Evolutionary conservation across 2,113 vertebrate species (phyloP), one percentile per base, ranked within the genome.

Genomic region (Cinclus mexicanus): DNA sequence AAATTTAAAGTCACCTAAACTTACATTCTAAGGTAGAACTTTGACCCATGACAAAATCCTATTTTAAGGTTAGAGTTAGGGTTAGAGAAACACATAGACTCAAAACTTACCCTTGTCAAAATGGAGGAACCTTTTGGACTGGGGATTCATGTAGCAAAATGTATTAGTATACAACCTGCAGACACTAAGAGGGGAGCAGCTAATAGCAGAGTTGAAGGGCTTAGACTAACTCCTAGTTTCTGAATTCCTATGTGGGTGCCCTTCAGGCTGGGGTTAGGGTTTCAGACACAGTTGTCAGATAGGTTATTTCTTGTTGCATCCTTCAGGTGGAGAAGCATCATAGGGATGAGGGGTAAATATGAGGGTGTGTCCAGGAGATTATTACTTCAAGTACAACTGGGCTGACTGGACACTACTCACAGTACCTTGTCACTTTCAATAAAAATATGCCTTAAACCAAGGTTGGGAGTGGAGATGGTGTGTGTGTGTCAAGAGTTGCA

Each of bases 381-480:
- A 14, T 69, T 64, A 44, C 23, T 78, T 91, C 71, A 79, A 7
- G n/a, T 44, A 55, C 12, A 6, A 0, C 46, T 78, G 50, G n/a
- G 23, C 24, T 81, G 78, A 35, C 33, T 65, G n/a, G 55, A 78
- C 13, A 39, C 26, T 33, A 67, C 80, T 75, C n/a, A 33, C 15
- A 52, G 7, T 52, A 12, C 39, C 23, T 33, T 33, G 8, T 67
- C 22, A 60, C 76, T 86, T 79, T 49, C 28, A 41, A 37, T 67
- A 14, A 19, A 39, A 39, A 69, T 78, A 53, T 70, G 20, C 15
- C 52, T 79, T 70, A 90, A 76, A 65, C 13, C 6, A 42, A 77
- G 23, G 12, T 8, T 3, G 7, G 2, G 4, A 3, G 5, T 24
- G 18, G 22, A 1, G 57, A 13, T 2, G 24, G 5, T 8, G 21